Base-by-base conservation (phyloP, 2,888 invertebrate species). In the Globia sparganii region DNA sequence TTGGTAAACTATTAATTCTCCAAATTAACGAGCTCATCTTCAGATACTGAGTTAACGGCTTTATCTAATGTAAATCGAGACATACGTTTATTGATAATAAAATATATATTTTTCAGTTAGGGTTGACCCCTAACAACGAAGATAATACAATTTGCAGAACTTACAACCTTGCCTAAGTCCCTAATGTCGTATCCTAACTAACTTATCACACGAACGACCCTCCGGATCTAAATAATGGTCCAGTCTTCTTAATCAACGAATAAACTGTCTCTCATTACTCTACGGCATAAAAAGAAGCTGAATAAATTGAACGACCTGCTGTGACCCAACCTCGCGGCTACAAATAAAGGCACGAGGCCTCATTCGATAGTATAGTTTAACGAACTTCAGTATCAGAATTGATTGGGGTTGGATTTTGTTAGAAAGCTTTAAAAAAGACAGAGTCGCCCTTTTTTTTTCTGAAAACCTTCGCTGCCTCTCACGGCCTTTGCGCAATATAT, bases 261-360 rank as follows among this genome's bases (percentile, higher is more conserved):
- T 75, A 81, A 78, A 84, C 75, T 75, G 72, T 49, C 49, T 77
- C 66, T 75, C 81, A 80, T 83, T 85, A 78, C 80, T 76, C 53
- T 70, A 78, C 65, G 49, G 40, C 53, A 76, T 25, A 72, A 78
- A 81, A 81, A 73, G 70, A 75, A 77, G 70, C 69, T 58, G 64
- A 77, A 75, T 74, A 69, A 65, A 85, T 85, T 71, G 71, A 76
- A 78, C 53, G 86, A 83, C 88, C 86, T 73, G 77, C 11, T 61
- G 62, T 76, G 84, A 81, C 86, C 88, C 69, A 75, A 43, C 65
- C 73, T 67, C 49, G 70, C 46, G 15, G 56, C 71, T 70, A 9
- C 46, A 72, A 72, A 80, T 59, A 25, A 69, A 81, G 65, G 65
- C 64, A 58, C 73, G 65, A 74, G 65, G 59, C 58, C 78, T 82